Conservation (phyloP, 2,888 invertebrate species). For the Lasioglossum vierecki region DNA sequence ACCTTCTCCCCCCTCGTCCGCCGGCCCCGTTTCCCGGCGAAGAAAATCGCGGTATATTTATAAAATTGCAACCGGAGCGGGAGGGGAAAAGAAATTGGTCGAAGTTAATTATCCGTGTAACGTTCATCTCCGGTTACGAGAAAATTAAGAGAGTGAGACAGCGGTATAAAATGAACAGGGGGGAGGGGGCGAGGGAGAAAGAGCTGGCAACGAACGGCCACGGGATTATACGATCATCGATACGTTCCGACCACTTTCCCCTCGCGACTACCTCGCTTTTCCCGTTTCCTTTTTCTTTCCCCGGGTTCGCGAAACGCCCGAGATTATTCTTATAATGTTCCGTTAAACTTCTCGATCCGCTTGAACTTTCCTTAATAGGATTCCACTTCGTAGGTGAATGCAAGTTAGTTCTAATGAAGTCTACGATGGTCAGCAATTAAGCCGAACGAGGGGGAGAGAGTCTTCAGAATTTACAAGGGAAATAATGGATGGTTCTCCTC, state of each 20-base stretch:
- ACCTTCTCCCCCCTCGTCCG: background rate
- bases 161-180: background rate
- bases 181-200: background rate
- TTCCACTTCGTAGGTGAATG: conserved; percentile 13
- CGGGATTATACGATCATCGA: conserved; percentile 28
- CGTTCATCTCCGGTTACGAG: conserved; percentile 43
- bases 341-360: conserved; percentile 14
- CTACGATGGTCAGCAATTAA: background rate
- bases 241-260: conserved; percentile 36
- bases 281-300: background rate
- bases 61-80: conserved; percentile 12
- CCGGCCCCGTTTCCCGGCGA: conserved; percentile 14
- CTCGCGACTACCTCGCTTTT: background rate
- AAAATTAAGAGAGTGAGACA: conserved; percentile 34
- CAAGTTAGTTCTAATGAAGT: conserved; percentile 4
- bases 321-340: conserved; percentile 9
- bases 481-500: conserved; percentile 12
- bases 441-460: background rate
- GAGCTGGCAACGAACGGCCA: background rate
- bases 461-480: background rate
- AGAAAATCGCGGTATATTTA: conserved; percentile 48
- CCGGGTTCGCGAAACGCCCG: background rate
- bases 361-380: conserved; percentile 14
- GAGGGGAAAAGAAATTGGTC: conserved; percentile 30
- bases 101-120: conserved; percentile 48